A percentile compares a stretch with the other conserved stretches of the same genome.
phyloP scores from a whole-genome alignment of 2,113 vertebrate species.

The Cottus gobio region DNA sequence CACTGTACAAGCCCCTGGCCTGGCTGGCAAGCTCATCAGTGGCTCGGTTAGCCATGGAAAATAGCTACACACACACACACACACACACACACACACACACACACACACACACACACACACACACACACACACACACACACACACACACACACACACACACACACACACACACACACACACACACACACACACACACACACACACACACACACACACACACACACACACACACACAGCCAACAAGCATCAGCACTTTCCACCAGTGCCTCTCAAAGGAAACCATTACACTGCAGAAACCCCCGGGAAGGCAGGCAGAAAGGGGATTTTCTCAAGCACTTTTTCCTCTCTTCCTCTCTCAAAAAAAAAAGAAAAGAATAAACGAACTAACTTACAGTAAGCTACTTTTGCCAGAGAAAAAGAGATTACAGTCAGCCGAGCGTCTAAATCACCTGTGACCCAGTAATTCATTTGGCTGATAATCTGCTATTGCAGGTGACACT shows the following conservation, averaged over 20 bases:
- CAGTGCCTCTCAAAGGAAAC: slow-evolving; percentile 75
- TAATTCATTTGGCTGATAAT: slow-evolving; percentile 81
- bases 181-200: slow-evolving; percentile 33
- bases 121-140: slow-evolving; percentile 18
- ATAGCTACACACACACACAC: slow-evolving; percentile 59
- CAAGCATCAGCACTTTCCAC: slow-evolving; percentile 77
- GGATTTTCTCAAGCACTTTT: slow-evolving; percentile 71
- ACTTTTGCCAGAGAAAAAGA: slow-evolving; percentile 61
- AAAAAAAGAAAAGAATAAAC: slow-evolving; percentile 23
- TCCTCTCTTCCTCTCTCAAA: slow-evolving; percentile 4
- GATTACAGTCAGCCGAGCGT: slow-evolving; percentile 68
- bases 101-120: slow-evolving; percentile 28
- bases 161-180: slow-evolving; percentile 37
- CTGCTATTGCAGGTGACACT: slow-evolving; percentile 72
- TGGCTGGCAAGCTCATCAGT: slow-evolving; percentile 63
- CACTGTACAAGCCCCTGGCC: slow-evolving; percentile 41
- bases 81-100: slow-evolving; percentile 27
- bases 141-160: slow-evolving; percentile 33
- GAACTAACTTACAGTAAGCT: slow-evolving; percentile 61
- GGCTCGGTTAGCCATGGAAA: slow-evolving; percentile 75
- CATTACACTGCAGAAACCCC: slow-evolving; percentile 73
- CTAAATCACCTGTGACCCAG: slow-evolving; percentile 77
- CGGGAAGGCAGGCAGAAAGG: slow-evolving; percentile 66
- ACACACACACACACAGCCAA: slow-evolving; percentile 41
- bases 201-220: slow-evolving; percentile 39